Evolutionary conservation across 1,140 invertebrate genomes (phyloP).

Genomic region (Nymphalis io): DNA sequence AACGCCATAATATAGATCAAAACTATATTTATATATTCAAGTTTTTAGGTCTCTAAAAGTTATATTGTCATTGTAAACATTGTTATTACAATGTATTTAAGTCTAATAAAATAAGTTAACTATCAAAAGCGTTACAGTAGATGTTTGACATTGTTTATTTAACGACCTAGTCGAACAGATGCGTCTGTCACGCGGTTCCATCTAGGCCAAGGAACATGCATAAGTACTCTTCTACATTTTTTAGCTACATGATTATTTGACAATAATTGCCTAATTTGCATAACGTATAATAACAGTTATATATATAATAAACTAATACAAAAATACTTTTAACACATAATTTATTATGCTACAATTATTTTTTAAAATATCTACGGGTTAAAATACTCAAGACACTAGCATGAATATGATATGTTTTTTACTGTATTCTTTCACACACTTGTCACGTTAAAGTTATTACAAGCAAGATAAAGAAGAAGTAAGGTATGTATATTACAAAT

Average conservation of each 20-base stretch:
- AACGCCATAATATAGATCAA: background rate
- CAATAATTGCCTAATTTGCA: conserved; percentile 12
- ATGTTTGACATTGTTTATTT: conserved; percentile 33
- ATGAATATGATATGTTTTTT: too few relatives aligned
- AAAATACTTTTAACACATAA: too few relatives aligned
- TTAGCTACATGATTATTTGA: conserved; percentile 15
- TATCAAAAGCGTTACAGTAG: background rate
- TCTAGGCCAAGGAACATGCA: conserved; percentile 59
- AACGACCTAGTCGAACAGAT: conserved; percentile 44
- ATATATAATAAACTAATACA: too few relatives aligned
- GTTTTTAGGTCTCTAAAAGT: too few relatives aligned
- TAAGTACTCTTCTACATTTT: conserved; percentile 17
- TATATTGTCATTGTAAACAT: too few relatives aligned
- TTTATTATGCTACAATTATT: too few relatives aligned
- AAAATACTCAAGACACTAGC: too few relatives aligned
- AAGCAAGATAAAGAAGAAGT: too few relatives aligned
- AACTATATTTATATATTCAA: background rate
- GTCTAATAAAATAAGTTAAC: background rate
- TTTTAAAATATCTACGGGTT: too few relatives aligned
- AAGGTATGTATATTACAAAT: conserved; percentile 10
- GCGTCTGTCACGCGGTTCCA: conserved; percentile 56
- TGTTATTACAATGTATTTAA: background rate
- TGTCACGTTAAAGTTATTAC: background rate
- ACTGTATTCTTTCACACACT: too few relatives aligned
- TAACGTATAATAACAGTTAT: background rate